Conservation (phyloP, 1,140 invertebrate species). For the Hypothenemus hampei region DNA sequence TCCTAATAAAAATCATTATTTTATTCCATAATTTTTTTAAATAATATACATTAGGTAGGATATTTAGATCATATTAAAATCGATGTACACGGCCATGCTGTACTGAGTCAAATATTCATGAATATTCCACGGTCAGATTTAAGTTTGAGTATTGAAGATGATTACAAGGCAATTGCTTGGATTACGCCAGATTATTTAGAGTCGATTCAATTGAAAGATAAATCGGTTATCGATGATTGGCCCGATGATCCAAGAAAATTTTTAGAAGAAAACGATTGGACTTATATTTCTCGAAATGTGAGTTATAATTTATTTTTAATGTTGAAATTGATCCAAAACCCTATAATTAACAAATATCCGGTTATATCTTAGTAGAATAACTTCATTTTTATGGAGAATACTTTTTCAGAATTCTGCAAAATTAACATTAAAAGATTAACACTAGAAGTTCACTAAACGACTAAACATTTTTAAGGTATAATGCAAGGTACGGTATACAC, state of each 20-base stretch:
- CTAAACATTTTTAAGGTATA: no score
- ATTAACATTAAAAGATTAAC: no score
- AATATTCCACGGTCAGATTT: constrained; percentile 34
- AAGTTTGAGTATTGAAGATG: constrained; percentile 32
- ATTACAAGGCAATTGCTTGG: constrained; percentile 35
- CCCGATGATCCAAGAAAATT: constrained; percentile 6
- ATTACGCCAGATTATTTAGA: constrained; percentile 32
- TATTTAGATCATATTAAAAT: constrained; percentile 39
- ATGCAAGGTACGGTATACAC: no score
- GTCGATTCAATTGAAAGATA: constrained; percentile 3
- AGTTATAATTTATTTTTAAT: no score
- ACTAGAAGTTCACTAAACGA: no score
- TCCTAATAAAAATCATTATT: neutral
- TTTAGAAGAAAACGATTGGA: constrained; percentile 16
- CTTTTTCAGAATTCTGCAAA: no score
- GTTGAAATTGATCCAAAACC: no score
- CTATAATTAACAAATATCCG: no score
- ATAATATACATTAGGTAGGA: constrained; percentile 37
- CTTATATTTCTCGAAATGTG: constrained; percentile 15
- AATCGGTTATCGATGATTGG: neutral
- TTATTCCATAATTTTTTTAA: neutral
- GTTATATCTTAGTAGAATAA: no score
- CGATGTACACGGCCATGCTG: constrained; percentile 40
- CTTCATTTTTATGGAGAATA: no score
- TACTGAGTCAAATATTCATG: constrained; percentile 45